phyloP scores from a whole-genome alignment of 2,888 invertebrate genomes.

The Rutpela maculata region DNA sequence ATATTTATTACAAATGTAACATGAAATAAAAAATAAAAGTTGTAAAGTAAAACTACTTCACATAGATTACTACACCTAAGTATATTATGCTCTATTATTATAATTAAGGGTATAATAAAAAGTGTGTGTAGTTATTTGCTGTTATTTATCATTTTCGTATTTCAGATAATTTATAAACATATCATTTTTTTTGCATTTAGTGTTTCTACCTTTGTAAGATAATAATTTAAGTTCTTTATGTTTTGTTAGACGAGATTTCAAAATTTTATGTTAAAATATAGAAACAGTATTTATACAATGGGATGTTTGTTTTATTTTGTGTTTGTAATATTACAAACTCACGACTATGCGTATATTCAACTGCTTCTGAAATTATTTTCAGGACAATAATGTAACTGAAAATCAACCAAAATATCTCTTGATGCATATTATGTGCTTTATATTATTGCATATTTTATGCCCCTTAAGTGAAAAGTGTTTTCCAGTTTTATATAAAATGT shows the following conservation, averaged over 20 bases:
- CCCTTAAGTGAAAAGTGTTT: slow-evolving; percentile 40
- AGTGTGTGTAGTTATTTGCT: slow-evolving; percentile 35
- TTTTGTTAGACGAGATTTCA: slow-evolving; percentile 40
- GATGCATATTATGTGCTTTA: slow-evolving; percentile 43
- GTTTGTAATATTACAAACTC: slow-evolving; percentile 28
- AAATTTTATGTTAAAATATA: slow-evolving; percentile 43
- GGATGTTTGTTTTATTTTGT: slow-evolving; percentile 43
- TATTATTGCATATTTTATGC: slow-evolving; percentile 42
- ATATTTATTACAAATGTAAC: slow-evolving; percentile 23
- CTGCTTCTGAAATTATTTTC: slow-evolving; percentile 21
- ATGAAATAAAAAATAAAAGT: slow-evolving; percentile 9
- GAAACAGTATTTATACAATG: slow-evolving; percentile 41
- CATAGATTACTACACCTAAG: slow-evolving; percentile 34
- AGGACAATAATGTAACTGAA: slow-evolving; percentile 40
- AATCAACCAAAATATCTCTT: slow-evolving; percentile 35
- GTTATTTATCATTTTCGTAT: slow-evolving; percentile 30
- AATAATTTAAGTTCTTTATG: slow-evolving; percentile 35
- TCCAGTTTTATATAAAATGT: slow-evolving; percentile 47
- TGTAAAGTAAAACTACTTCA: slow-evolving; percentile 27
- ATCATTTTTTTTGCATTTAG: slow-evolving; percentile 44
- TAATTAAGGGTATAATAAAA: slow-evolving; percentile 8
- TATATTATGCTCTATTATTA: slow-evolving; percentile 12
- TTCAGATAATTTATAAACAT: slow-evolving; percentile 39
- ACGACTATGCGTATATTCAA: slow-evolving; percentile 3
- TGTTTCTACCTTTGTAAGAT: slow-evolving; percentile 42